phyloP scores from a whole-genome alignment of 1,140 invertebrate genomes.

The Brachionus calyciflorus region DNA sequence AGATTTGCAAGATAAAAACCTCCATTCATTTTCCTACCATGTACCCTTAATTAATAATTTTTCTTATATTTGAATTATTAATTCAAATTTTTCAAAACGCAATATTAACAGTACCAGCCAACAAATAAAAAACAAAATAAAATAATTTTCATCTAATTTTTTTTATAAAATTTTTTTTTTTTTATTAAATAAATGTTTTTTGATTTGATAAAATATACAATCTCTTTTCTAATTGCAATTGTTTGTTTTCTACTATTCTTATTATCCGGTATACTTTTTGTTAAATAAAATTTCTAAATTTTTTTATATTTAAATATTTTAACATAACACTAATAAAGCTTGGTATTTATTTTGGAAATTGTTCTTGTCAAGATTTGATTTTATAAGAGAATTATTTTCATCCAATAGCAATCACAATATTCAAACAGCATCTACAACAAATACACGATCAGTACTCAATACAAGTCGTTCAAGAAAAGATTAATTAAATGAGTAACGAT shows the following conservation, averaged over 20 bases:
- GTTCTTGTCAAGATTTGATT: slow-evolving; percentile 45
- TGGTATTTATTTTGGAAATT: slow-evolving; percentile 44
- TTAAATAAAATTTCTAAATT: neutral
- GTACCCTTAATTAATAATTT: too few species aligned
- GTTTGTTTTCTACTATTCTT: slow-evolving; percentile 35
- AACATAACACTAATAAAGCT: too few species aligned
- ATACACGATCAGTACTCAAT: neutral
- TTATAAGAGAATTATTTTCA: slow-evolving; percentile 25
- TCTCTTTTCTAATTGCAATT: slow-evolving; percentile 43
- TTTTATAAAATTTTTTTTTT: neutral
- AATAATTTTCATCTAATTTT: neutral
- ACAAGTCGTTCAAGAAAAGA: neutral
- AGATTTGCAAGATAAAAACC: neutral
- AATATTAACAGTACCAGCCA: neutral
- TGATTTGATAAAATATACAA: slow-evolving; percentile 26
- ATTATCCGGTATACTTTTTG: slow-evolving; percentile 29
- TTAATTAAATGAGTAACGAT: neutral
- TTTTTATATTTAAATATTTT: neutral
- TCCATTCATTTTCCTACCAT: too few species aligned
- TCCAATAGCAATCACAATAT: neutral
- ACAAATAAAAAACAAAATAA: neutral
- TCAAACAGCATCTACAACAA: neutral
- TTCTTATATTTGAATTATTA: neutral
- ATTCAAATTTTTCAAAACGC: neutral
- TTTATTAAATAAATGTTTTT: slow-evolving; percentile 38